A percentile compares a stretch with the other conserved stretches of the same genome.
phyloP scores from a whole-genome alignment of 2,888 invertebrate genomes.

The Eretmocerus hayati region DNA sequence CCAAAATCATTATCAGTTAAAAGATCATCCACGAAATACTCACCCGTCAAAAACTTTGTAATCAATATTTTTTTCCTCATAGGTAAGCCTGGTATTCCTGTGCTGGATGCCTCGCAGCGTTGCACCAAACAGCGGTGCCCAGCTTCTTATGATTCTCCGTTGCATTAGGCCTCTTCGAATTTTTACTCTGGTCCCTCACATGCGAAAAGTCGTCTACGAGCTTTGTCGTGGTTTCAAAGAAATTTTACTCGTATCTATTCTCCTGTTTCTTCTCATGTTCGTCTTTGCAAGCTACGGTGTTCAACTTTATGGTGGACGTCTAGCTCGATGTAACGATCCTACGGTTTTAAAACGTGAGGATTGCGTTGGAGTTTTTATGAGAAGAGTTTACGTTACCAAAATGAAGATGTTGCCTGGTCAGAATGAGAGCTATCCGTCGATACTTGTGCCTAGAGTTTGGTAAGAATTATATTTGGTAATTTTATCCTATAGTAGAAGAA shows the following conservation, averaged over 20 bases:
- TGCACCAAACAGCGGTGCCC: constrained; percentile 88
- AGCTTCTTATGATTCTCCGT: constrained; percentile 91
- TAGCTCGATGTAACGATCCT: constrained; percentile 96
- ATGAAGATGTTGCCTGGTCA: constrained; percentile 84
- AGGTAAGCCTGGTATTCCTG: constrained; percentile 92
- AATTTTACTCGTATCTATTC: constrained; percentile 91
- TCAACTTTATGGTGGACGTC: constrained; percentile 91
- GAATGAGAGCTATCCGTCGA: constrained; percentile 85
- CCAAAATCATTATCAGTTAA: too few species aligned
- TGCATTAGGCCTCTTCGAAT: constrained; percentile 94
- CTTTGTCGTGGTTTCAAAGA: constrained; percentile 98
- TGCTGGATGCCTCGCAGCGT: constrained; percentile 94
- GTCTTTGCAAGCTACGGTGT: constrained; percentile 99
- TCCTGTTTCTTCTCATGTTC: constrained; percentile 95
- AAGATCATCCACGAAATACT: too few species aligned
- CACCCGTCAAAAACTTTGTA: too few species aligned
- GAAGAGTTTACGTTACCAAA: constrained; percentile 94
- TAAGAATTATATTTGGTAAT: constrained; percentile 46
- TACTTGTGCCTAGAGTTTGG: constrained; percentile 95
- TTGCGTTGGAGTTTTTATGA: constrained; percentile 91
- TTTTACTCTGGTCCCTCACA: constrained; percentile 97
- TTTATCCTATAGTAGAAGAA: too few species aligned
- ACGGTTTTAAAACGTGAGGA: constrained; percentile 73
- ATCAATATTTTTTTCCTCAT: too few species aligned
- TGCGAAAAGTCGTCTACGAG: constrained; percentile 98